phyloP scores from a whole-genome alignment of 2,888 invertebrate species.

The Nymphalis c-album region DNA sequence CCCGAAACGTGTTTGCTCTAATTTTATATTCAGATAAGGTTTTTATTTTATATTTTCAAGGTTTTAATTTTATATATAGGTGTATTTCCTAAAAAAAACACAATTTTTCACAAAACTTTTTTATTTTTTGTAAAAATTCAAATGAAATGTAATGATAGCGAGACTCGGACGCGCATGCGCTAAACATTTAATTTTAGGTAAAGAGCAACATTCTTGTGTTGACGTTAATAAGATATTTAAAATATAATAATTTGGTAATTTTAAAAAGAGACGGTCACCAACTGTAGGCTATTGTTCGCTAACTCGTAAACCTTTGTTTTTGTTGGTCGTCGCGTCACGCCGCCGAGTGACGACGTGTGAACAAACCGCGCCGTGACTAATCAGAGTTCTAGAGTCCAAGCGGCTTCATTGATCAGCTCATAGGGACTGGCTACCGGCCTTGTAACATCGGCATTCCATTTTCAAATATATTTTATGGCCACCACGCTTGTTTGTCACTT shows the following conservation, averaged over 20 bases:
- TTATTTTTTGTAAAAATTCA: too few species aligned
- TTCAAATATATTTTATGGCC: slow-evolving; percentile 8
- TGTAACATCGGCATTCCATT: slow-evolving; percentile 9
- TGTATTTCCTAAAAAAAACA: too few species aligned
- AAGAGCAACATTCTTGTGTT: neutral
- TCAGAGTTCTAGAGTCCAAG: slow-evolving; percentile 12
- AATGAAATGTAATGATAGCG: too few species aligned
- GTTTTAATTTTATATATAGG: too few species aligned
- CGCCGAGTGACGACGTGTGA: slow-evolving; percentile 29
- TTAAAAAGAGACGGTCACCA: neutral
- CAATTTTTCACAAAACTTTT: too few species aligned
- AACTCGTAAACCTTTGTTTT: slow-evolving; percentile 11
- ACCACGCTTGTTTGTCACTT: slow-evolving; percentile 13
- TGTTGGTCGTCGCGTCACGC: slow-evolving; percentile 15
- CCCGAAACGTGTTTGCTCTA: too few species aligned
- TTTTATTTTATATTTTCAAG: too few species aligned
- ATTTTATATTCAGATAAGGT: too few species aligned
- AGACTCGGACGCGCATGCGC: too few species aligned
- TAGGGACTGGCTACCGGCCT: slow-evolving; percentile 21
- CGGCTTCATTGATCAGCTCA: slow-evolving; percentile 26
- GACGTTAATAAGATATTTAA: neutral
- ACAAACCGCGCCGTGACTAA: slow-evolving; percentile 29
- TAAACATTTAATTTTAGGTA: too few species aligned
- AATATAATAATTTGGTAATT: slow-evolving; percentile 1
- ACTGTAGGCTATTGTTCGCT: slow-evolving; percentile 7